Conservation (phyloP, 2,113 vertebrate species). For the Rallus limicola region DNA sequence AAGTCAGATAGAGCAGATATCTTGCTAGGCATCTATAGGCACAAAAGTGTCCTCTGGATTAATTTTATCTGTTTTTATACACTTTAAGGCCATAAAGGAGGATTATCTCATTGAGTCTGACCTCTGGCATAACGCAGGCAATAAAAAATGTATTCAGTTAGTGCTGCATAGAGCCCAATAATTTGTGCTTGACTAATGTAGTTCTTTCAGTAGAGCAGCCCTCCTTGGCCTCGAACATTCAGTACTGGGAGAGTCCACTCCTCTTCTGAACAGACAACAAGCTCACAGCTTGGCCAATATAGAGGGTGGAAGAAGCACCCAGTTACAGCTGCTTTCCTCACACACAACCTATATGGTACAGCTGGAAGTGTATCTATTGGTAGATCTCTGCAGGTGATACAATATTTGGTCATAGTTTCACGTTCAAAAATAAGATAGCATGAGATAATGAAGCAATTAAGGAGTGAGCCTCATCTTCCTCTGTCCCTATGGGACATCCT, state of each 20-base stretch:
- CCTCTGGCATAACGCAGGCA: not conserved
- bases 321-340: not conserved
- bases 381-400: not conserved
- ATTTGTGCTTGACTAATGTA: constrained; percentile 2
- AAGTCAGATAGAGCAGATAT: constrained; percentile 22
- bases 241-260: not conserved
- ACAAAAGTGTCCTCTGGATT: constrained; percentile 10
- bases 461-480: not conserved
- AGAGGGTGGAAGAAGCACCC: not conserved
- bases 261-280: not conserved
- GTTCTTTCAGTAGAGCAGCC: not conserved
- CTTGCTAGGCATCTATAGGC: not conserved
- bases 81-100: constrained; percentile 18
- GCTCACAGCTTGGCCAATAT: not conserved
- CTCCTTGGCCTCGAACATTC: not conserved
- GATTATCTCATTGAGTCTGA: constrained; percentile 35
- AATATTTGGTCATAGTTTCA: not conserved
- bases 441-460: not conserved
- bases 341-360: rapidly evolving
- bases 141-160: constrained; percentile 29
- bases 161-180: not conserved
- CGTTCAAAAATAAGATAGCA: not conserved
- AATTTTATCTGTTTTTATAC: constrained; percentile 42
- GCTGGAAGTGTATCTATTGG: not conserved
- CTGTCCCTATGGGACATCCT: not conserved